Conservation (phyloP, 2,113 vertebrate species). For the Ictalurus furcatus region DNA sequence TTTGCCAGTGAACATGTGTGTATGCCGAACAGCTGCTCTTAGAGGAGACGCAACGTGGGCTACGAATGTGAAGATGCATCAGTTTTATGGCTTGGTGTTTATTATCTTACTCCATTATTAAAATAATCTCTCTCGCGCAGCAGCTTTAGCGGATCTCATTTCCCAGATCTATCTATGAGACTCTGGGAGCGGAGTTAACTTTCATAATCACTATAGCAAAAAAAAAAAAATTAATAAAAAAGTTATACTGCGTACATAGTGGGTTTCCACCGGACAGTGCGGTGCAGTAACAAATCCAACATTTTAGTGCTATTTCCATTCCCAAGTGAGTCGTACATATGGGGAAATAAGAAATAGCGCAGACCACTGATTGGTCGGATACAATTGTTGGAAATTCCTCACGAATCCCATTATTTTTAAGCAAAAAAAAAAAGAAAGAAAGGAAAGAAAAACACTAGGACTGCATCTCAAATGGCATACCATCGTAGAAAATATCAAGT, state of each 20-base stretch:
- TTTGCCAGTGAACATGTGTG: constrained; percentile 31
- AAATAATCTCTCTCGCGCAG: constrained; percentile 39
- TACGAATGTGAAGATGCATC: constrained; percentile 51
- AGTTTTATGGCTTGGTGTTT: constrained; percentile 48
- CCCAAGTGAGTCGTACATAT: neutral
- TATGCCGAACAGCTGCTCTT: constrained; percentile 38
- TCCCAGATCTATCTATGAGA: constrained; percentile 2
- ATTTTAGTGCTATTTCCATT: neutral
- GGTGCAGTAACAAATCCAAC: constrained; percentile 19
- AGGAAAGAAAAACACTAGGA: neutral
- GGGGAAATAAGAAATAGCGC: neutral
- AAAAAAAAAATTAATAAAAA: neutral
- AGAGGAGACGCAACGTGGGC: constrained; percentile 29
- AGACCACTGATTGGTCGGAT: neutral
- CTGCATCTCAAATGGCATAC: neutral
- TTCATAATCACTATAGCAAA: constrained; percentile 19
- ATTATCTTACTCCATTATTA: constrained; percentile 59
- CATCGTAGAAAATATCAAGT: neutral
- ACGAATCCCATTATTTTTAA: neutral
- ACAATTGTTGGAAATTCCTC: neutral
- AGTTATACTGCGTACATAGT: neutral
- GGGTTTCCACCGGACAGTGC: neutral
- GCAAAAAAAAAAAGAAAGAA: neutral
- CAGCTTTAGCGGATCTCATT: constrained; percentile 18
- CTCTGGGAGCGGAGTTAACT: neutral